Evolutionary conservation across 2,888 invertebrate genomes (phyloP), one percentile per base, ranked within the genome.

Genomic region (Chymomyza amoena): DNA sequence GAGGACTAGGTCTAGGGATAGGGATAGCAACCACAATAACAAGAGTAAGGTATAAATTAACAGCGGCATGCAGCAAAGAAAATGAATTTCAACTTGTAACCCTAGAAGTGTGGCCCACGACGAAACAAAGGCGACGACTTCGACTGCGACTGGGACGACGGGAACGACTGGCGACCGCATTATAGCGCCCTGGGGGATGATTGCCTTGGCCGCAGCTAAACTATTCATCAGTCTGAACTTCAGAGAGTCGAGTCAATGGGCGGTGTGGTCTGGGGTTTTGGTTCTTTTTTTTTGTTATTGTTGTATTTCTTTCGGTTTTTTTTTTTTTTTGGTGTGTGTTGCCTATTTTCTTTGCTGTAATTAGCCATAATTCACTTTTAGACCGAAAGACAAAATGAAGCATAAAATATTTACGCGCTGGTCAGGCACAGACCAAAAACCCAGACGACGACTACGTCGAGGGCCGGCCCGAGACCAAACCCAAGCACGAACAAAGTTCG

Each of bases 281-380:
- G 50, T n/a, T 25, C 3, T 32, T 60, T 60, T 25, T 60, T 57
- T 25, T 57, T 57, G 18, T 25, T 56, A 18, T 56, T 68, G 64
- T 68, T 72, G 54, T 66, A 25, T 25, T 25, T 32, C 9, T 66
- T 61, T 45, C 66, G 71, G 74, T 64, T 77, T 75, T 52, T 65
- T 71, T 68, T 68, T 72, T 59, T 36, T 59, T 32, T 51, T 51
- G 54, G 16, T 54, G 57, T 54, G 57, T 66, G 36, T 52, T 18
- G 61, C 32, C 56, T 63, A 25, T 57, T 57, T 57, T 57, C 25
- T 18, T 57, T 57, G 57, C 16, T 75, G 80, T 85, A 85, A 85
- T 85, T 85, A 85, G 84, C 85, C 81, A 86, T 86, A 86, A 87
- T 86, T 87, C 85, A 87, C 87, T 85, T 82, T 81, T 69, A 79